Percentiles rank a stretch among this genome's conserved stretches.
Evolutionary conservation across 2,888 invertebrate genomes (phyloP).

Genomic region (Drosophila seclusa): DNA sequence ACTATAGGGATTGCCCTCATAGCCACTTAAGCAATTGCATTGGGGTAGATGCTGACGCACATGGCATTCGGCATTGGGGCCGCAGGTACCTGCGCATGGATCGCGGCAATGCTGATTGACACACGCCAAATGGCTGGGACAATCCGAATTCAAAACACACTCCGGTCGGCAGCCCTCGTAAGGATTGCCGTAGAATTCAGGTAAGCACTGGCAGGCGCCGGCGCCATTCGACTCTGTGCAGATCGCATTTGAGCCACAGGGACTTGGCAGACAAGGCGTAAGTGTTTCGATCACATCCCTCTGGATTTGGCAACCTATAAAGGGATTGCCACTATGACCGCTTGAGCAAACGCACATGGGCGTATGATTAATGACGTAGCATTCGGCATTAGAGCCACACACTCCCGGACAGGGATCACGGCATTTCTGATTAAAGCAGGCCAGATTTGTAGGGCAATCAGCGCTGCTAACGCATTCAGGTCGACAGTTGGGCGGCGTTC

Average conservation of each 20-base stretch:
- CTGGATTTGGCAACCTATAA: slow-evolving; percentile 78
- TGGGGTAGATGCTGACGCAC: slow-evolving; percentile 90
- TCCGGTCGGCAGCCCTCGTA: slow-evolving; percentile 91
- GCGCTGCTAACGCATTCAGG: slow-evolving; percentile 92
- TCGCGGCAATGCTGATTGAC: slow-evolving; percentile 90
- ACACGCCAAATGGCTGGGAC: slow-evolving; percentile 89
- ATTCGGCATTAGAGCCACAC: slow-evolving; percentile 87
- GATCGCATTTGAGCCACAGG: slow-evolving; percentile 91
- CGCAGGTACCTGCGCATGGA: slow-evolving; percentile 92
- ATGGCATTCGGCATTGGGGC: slow-evolving; percentile 90
- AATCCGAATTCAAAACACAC: slow-evolving; percentile 90
- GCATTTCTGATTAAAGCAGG: slow-evolving; percentile 91
- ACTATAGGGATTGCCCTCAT: slow-evolving; percentile 91
- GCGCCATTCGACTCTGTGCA: slow-evolving; percentile 88
- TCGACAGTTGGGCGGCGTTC: slow-evolving; percentile 91
- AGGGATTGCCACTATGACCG: slow-evolving; percentile 87
- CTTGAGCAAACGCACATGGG: slow-evolving; percentile 87
- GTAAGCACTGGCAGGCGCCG: slow-evolving; percentile 89
- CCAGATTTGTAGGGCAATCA: slow-evolving; percentile 90
- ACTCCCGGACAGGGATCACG: slow-evolving; percentile 89
- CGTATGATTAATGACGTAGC: slow-evolving; percentile 87
- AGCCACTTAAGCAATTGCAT: slow-evolving; percentile 89
- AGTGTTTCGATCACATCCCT: slow-evolving; percentile 76
- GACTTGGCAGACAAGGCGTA: slow-evolving; percentile 89
- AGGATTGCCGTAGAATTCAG: slow-evolving; percentile 91